Evolutionary conservation across 2,888 invertebrate species (phyloP).

Genomic region (Lordiphosa andalusiaca): DNA sequence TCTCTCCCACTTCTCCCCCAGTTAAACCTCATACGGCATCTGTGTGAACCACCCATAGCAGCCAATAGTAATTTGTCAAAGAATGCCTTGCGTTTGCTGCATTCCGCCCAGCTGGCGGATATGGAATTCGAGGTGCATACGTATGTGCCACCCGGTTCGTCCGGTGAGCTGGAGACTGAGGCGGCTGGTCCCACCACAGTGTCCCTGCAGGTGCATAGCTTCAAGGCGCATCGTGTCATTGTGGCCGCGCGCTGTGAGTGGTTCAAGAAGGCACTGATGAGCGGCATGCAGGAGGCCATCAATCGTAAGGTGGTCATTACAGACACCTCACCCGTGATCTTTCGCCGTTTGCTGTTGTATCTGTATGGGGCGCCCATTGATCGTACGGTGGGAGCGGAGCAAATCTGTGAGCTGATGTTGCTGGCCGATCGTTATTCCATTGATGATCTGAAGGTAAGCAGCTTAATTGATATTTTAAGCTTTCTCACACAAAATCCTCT

Average conservation of each 20-base stretch:
- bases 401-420: slow-evolving; percentile 84
- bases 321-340: slow-evolving; percentile 84
- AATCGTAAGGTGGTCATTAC: slow-evolving; percentile 86
- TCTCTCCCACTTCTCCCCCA: slow-evolving; percentile 16
- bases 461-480: too few relatives aligned
- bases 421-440: slow-evolving; percentile 84
- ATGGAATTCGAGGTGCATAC: slow-evolving; percentile 84
- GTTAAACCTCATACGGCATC: slow-evolving; percentile 82
- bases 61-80: slow-evolving; percentile 83
- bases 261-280: slow-evolving; percentile 85
- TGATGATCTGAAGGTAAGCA: slow-evolving; percentile 82
- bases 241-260: slow-evolving; percentile 85
- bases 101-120: slow-evolving; percentile 82
- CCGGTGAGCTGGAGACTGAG: slow-evolving; percentile 3
- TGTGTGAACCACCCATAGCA: slow-evolving; percentile 83
- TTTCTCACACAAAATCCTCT: not conserved
- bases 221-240: slow-evolving; percentile 84
- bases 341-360: slow-evolving; percentile 84
- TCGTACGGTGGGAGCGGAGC: slow-evolving; percentile 81
- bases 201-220: slow-evolving; percentile 75
- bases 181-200: slow-evolving; percentile 4
- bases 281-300: slow-evolving; percentile 87
- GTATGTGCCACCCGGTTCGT: slow-evolving; percentile 20
- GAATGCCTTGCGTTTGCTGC: slow-evolving; percentile 82
- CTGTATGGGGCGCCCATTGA: slow-evolving; percentile 84